Conservation (phyloP, 1,140 invertebrate genomes). For the Spodoptera litura region DNA sequence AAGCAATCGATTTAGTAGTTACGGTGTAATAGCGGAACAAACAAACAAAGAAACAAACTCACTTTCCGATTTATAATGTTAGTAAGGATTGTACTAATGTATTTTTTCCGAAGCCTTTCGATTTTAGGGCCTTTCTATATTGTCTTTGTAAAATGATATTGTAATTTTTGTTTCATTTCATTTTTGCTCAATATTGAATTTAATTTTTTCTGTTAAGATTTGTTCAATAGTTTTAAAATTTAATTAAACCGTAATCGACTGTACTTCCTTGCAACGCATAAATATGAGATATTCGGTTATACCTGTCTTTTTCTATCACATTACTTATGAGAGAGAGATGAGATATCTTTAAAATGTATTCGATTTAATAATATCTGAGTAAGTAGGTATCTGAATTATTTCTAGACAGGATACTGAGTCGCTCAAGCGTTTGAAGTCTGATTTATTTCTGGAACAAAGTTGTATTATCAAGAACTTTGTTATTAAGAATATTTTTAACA, state of each 20-base stretch:
- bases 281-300: conserved; percentile 24
- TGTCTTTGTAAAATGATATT: no score
- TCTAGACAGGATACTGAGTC: conserved; percentile 40
- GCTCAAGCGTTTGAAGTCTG: conserved; percentile 29
- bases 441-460: conserved; percentile 36
- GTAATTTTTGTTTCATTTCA: no score
- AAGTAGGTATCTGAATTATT: conserved; percentile 36
- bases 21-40: no score
- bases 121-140: no score
- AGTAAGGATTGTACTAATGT: no score
- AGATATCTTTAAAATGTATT: conserved; percentile 35
- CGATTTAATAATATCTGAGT: conserved; percentile 33
- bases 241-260: neutral
- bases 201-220: neutral
- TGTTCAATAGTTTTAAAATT: neutral
- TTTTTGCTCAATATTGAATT: no score
- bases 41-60: no score
- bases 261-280: conserved; percentile 11
- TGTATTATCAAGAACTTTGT: conserved; percentile 27
- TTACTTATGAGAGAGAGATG: conserved; percentile 10
- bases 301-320: conserved; percentile 31
- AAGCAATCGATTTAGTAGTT: no score
- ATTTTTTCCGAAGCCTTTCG: no score
- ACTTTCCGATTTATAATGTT: no score
- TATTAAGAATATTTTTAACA: neutral